Evolutionary conservation across 2,888 invertebrate genomes (phyloP).

Genomic region (Cheilosia urbana): DNA sequence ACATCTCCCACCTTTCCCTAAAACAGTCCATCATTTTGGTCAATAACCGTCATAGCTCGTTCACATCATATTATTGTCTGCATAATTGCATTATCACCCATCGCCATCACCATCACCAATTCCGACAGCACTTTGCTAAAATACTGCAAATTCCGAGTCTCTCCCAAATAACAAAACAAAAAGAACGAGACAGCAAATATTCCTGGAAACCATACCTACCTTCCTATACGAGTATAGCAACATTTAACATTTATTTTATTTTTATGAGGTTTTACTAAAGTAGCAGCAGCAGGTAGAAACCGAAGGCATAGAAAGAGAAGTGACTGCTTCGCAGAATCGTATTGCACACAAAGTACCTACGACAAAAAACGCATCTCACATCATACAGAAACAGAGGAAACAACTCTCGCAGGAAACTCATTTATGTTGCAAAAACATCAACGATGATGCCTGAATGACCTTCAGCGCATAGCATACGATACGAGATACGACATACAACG

Average conservation of each 20-base stretch:
- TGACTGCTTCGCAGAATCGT: constrained; percentile 51
- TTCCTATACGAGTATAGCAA: no score
- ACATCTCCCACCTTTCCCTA: no score
- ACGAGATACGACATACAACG: no score
- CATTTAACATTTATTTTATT: constrained; percentile 41
- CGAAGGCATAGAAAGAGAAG: constrained; percentile 28
- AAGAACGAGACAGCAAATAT: constrained; percentile 2
- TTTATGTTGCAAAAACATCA: constrained; percentile 70
- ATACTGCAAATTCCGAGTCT: constrained; percentile 27
- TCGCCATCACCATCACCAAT: background rate
- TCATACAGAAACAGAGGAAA: constrained; percentile 23
- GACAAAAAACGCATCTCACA: constrained; percentile 41
- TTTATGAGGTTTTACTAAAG: constrained; percentile 55
- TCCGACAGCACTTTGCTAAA: background rate
- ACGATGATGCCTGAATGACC: constrained; percentile 67
- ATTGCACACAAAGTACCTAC: constrained; percentile 61
- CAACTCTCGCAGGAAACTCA: constrained; percentile 69
- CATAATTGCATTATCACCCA: background rate
- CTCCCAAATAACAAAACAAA: constrained; percentile 3
- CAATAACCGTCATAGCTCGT: background rate
- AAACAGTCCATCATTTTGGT: background rate
- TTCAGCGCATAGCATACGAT: constrained; percentile 56
- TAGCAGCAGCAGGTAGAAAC: constrained; percentile 18
- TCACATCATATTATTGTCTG: background rate
- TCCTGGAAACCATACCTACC: constrained; percentile 35